A percentile compares a stretch with the other conserved stretches of the same genome.
phyloP scores from a whole-genome alignment of 2,797 vertebrate species.

The Centroberyx gerrardi region DNA sequence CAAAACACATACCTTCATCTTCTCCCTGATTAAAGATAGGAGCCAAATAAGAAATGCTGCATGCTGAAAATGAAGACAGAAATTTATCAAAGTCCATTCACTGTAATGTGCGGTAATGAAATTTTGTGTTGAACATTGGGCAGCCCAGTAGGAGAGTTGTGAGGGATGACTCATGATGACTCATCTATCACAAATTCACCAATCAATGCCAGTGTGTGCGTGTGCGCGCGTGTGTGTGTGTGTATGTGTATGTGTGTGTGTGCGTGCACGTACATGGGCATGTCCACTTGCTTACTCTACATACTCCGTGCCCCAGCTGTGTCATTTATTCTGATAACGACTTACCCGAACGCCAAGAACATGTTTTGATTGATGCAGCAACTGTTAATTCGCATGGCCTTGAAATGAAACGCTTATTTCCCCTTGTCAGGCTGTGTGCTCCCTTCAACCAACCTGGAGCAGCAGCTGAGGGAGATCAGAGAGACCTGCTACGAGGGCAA shows the following conservation, averaged over 20 bases:
- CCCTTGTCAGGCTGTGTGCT: constrained; percentile 72
- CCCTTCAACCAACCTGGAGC: constrained; percentile 79
- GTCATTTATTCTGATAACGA: constrained; percentile 63
- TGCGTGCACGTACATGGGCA: constrained; percentile 15
- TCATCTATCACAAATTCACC: constrained; percentile 68
- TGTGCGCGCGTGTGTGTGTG: constrained; percentile 17
- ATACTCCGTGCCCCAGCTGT: constrained; percentile 2
- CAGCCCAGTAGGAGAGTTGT: constrained; percentile 45
- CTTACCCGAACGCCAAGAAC: constrained; percentile 32
- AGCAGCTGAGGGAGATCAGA: constrained; percentile 80
- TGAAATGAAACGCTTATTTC: constrained; percentile 35
- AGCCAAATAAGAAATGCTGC: not conserved
- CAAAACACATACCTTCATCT: too few relatives aligned
- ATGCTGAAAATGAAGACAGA: not conserved
- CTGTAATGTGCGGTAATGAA: constrained; percentile 52
- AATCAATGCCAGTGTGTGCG: constrained; percentile 45
- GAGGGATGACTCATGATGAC: constrained; percentile 60
- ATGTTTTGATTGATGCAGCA: constrained; percentile 56
- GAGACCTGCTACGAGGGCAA: constrained; percentile 75
- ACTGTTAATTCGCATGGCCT: not conserved
- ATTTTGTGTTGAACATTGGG: constrained; percentile 48
- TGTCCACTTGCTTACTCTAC: constrained; percentile 21
- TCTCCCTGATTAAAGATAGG: too few relatives aligned
- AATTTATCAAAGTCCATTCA: constrained; percentile 5
- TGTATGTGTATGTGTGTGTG: constrained; percentile 21